Base-by-base conservation (phyloP, 2,888 invertebrate genomes). In the Trachelus iudaicus region DNA sequence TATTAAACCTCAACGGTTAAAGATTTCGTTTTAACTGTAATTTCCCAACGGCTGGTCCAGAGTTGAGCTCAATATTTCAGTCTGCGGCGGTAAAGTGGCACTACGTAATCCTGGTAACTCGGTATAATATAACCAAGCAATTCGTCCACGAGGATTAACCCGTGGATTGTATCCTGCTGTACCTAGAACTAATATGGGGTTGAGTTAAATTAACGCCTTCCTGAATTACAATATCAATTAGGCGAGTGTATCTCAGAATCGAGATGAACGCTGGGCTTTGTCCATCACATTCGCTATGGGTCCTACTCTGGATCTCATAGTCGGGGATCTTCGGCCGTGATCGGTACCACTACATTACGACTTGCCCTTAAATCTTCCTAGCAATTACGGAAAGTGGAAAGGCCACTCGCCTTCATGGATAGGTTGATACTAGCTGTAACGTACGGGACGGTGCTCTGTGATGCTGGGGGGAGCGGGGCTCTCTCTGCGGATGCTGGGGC, bases 311-410 rank as follows among this genome's bases (percentile, higher is more conserved):
- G 71, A 23, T 31, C 33, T 33, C 33, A 31, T 12, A 71, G 31
- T 31, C 31, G 71, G 71, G 33, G 71, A 9, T 33, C 31, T 34
- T 31, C 71, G 31, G 31, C 31, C n/a, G 31, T 34, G 31, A 71
- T 71, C 71, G 71, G 71, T 34, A 37, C 74, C 35, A 80, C 82
- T 84, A 81, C 83, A 83, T 83, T 83, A 83, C 83, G 69, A 82
- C 76, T 73, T 79, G 80, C 79, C 80, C 79, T 85, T 89, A 89
- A 89, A 90, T 90, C 89, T 89, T 85, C 82, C 81, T 83, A 84
- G 87, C 88, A 88, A 89, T 90, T 86, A 88, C 85, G 84, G 86
- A 87, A 87, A 89, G 88, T 88, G 86, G 87, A 87, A 83, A 85
- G 85, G 86, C 85, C 84, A 79, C 83, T 79, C 79, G 80, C 77